Evolutionary conservation across 2,113 vertebrate genomes (phyloP).

Genomic region (Genyomyrus donnyi): DNA sequence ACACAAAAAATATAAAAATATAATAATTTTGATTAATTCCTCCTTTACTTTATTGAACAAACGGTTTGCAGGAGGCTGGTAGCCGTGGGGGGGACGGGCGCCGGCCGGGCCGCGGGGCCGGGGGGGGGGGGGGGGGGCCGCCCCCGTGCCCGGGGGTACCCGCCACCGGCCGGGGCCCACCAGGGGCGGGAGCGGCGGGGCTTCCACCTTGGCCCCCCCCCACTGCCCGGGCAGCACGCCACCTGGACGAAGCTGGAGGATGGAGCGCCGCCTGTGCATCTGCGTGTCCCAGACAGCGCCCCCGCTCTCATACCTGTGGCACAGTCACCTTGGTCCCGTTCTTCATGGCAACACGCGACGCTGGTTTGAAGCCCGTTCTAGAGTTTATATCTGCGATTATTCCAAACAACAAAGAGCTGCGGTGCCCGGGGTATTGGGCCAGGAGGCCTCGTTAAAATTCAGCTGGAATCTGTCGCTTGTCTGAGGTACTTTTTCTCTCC

Average conservation of each 20-base stretch:
- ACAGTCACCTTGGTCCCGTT: not conserved
- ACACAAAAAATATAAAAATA: too few species aligned
- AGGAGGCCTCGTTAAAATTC: not conserved
- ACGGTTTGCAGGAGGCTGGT: too few species aligned
- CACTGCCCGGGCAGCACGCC: not conserved
- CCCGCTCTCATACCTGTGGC: not conserved
- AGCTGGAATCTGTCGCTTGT: not conserved
- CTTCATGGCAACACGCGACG: not conserved
- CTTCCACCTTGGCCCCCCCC: not conserved
- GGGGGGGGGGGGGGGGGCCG: too few species aligned
- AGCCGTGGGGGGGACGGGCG: too few species aligned
- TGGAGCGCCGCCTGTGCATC: not conserved
- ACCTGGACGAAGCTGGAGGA: not conserved
- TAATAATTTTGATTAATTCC: too few species aligned
- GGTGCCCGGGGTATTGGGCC: not conserved
- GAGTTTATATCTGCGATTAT: not conserved
- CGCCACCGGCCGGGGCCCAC: not conserved
- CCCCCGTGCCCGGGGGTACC: not conserved
- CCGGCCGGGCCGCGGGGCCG: too few species aligned
- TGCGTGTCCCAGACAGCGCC: not conserved
- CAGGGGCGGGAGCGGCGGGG: not conserved
- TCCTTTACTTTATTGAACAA: too few species aligned
- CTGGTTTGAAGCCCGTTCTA: not conserved
- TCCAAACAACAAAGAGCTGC: not conserved
- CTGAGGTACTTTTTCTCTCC: constrained; percentile 6